A percentile compares a stretch with the other conserved stretches of the same genome.
Conservation (phyloP, 2,797 vertebrate genomes). For the Chaetophractus vellerosus region DNA sequence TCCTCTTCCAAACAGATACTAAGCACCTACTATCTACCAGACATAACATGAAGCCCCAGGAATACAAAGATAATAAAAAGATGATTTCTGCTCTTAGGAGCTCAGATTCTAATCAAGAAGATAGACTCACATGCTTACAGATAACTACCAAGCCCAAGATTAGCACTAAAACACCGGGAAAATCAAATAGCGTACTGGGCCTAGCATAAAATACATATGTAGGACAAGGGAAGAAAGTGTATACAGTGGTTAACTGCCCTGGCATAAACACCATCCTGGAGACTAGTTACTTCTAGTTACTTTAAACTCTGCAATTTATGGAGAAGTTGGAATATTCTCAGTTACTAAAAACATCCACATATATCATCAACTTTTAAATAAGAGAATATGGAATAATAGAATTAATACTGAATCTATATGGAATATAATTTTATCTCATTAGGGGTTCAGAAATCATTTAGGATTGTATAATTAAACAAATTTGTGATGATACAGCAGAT, state of each 20-base stretch:
- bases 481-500: neutral
- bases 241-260: neutral
- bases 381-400: neutral
- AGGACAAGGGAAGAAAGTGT: neutral
- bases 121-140: neutral
- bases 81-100: neutral
- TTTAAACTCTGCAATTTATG: neutral
- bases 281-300: neutral
- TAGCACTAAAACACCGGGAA: neutral
- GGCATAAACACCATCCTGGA: neutral
- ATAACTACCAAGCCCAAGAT: neutral
- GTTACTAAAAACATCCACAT: neutral
- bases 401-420: neutral
- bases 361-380: neutral
- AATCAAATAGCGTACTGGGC: neutral
- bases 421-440: neutral
- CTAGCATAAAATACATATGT: neutral
- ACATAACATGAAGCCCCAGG: neutral
- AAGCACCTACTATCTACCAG: neutral
- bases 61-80: neutral
- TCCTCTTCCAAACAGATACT: neutral
- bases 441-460: slow-evolving; percentile 9
- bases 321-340: slow-evolving; percentile 3
- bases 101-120: neutral
- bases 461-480: neutral